Evolutionary conservation across 2,888 invertebrate genomes (phyloP).

Genomic region (Pinctada fucata): DNA sequence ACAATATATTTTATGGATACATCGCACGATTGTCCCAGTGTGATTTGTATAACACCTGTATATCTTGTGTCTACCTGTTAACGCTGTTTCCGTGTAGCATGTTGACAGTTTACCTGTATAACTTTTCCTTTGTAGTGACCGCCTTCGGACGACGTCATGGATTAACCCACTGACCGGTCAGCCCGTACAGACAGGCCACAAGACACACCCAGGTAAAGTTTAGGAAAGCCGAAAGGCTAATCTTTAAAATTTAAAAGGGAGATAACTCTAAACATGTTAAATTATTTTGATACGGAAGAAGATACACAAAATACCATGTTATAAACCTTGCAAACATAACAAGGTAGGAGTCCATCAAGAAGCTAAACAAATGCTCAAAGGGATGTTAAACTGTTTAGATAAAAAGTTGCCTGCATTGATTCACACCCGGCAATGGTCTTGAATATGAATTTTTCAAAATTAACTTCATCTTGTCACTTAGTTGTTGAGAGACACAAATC

Average conservation of each 20-base stretch:
- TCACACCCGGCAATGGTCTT: too few relatives aligned
- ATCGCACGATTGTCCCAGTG: not conserved
- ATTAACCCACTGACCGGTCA: conserved; percentile 70
- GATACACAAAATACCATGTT: too few relatives aligned
- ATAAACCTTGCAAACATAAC: too few relatives aligned
- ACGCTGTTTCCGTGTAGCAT: not conserved
- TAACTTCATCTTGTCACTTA: too few relatives aligned
- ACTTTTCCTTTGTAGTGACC: conserved; percentile 66
- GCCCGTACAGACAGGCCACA: conserved; percentile 72
- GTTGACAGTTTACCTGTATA: conserved; percentile 25
- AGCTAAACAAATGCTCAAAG: too few relatives aligned
- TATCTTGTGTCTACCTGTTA: not conserved
- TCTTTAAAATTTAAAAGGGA: not conserved
- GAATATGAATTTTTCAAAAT: too few relatives aligned
- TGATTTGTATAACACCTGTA: not conserved
- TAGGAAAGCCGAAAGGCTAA: too few relatives aligned
- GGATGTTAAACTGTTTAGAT: too few relatives aligned
- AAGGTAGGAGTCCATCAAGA: too few relatives aligned
- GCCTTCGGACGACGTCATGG: conserved; percentile 70
- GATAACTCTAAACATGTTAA: not conserved
- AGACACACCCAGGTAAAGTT: conserved; percentile 50
- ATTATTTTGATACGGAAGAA: too few relatives aligned
- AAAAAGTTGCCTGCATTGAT: too few relatives aligned
- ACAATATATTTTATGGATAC: not conserved
- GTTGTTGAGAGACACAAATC: too few relatives aligned